Percentiles rank a stretch among this genome's conserved stretches.
Evolutionary conservation across 2,888 invertebrate genomes (phyloP).

Genomic region (Steinernema hermaphroditum): DNA sequence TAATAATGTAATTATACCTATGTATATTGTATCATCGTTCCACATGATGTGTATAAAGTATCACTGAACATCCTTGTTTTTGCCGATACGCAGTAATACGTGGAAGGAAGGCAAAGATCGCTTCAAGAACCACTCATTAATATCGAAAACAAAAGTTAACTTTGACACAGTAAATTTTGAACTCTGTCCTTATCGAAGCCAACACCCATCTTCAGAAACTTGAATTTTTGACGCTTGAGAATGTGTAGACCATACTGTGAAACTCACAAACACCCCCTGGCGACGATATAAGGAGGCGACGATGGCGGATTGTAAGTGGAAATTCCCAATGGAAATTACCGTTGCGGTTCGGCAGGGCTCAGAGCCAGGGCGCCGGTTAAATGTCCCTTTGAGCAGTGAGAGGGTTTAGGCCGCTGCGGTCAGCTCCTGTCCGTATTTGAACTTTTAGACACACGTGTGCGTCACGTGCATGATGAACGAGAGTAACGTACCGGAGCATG

Average conservation of each 20-base stretch:
- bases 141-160: too few species aligned
- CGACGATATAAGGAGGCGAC: too few species aligned
- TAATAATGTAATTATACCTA: neutral
- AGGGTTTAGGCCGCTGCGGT: neutral
- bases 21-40: neutral
- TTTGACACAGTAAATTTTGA: too few species aligned
- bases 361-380: neutral
- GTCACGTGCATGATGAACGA: slow-evolving; percentile 1
- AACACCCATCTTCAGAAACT: too few species aligned
- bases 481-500: slow-evolving; percentile 37
- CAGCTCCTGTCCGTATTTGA: neutral
- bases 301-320: neutral
- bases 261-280: too few species aligned
- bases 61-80: neutral
- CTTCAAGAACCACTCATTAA: too few species aligned
- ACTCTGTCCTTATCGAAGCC: too few species aligned
- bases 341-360: neutral
- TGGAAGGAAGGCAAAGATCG: too few species aligned
- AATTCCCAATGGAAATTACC: slow-evolving; percentile 24
- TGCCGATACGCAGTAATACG: too few species aligned
- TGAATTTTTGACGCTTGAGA: too few species aligned
- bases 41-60: neutral
- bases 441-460: neutral
- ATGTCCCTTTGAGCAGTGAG: neutral
- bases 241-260: too few species aligned